Base-by-base conservation (phyloP, 1,140 invertebrate genomes). In the Propsilocerus akamusi region DNA sequence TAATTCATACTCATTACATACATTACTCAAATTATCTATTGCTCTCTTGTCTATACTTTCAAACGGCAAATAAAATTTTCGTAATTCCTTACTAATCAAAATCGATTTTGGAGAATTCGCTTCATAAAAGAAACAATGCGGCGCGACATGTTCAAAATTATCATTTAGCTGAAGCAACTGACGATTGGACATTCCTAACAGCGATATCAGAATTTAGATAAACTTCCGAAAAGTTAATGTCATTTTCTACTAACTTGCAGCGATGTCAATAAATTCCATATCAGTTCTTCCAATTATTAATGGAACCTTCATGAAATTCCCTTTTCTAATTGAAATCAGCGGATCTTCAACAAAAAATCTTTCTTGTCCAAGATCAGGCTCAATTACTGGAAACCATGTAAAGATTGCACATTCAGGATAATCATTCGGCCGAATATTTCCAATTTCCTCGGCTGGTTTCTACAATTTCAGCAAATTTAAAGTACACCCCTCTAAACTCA, bases 341-440 rank as follows among this genome's bases (percentile, higher is more conserved):
- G 81, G 80, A 56, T 78, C 68, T 22, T 70, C 72, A 0, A 69
- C 56, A 12, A 85, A 60, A 58, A 83, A 84, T 37, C 77, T 68
- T 53, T 80, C 73, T 52, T 80, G 74, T 0, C 77, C 79, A 53
- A 76, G 73, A 57, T 80, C 74, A 1, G 71, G 70, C 59, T 86
- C 82, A 4, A 84, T 68, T 2, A 82, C 76, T 2, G 81, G 78
- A 17, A 60, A 58, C 76, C 79, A 85, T 2, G 77, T 48, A 1
- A 77, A 57, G 11, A 77, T 53, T 1, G 80, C 78, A 61, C 81
- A 73, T 56, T 66, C 67, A 50, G 77, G 74, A 54, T 24, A 47
- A 47, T 64, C 58, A 0, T 54, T 53, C 25, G 56, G 0, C 66
- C 70, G 41, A 6, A 37, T 6, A 37, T 73, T 62, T 10, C 68